Evolutionary conservation across 2,888 invertebrate genomes (phyloP).

Genomic region (Sphaeridia pumilis): DNA sequence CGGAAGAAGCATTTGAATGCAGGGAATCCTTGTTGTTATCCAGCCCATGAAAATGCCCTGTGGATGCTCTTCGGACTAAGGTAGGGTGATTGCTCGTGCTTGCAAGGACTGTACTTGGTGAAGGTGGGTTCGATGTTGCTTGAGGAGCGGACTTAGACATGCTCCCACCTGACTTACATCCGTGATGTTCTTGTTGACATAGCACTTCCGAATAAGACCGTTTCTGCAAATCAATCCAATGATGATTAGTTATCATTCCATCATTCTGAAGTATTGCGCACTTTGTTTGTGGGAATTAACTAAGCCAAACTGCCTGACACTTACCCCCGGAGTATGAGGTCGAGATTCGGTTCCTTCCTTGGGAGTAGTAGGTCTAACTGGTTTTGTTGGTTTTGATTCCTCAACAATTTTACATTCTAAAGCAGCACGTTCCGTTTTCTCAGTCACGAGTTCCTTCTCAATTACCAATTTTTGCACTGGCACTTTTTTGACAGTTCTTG

Average conservation of each 20-base stretch:
- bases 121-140: conserved; percentile 9
- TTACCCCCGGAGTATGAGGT: conserved; percentile 33
- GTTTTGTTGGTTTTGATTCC: no score
- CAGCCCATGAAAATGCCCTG: conserved; percentile 3
- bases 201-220: conserved; percentile 33
- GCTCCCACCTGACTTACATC: no score
- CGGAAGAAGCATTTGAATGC: conserved; percentile 25
- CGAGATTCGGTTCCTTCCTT: conserved; percentile 23
- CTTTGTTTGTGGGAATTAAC: no score
- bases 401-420: no score
- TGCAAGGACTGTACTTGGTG: neutral
- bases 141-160: conserved; percentile 3
- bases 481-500: no score
- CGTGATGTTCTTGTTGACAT: conserved; percentile 22
- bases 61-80: conserved; percentile 19
- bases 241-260: neutral
- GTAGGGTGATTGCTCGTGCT: neutral
- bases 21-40: neutral
- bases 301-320: no score
- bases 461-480: no score
- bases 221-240: conserved; percentile 23
- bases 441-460: conserved; percentile 14
- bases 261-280: no score
- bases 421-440: no score
- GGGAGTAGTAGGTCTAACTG: no score